Base-by-base conservation (phyloP, 2,888 invertebrate species). In the Chrysolina oricalcia region DNA sequence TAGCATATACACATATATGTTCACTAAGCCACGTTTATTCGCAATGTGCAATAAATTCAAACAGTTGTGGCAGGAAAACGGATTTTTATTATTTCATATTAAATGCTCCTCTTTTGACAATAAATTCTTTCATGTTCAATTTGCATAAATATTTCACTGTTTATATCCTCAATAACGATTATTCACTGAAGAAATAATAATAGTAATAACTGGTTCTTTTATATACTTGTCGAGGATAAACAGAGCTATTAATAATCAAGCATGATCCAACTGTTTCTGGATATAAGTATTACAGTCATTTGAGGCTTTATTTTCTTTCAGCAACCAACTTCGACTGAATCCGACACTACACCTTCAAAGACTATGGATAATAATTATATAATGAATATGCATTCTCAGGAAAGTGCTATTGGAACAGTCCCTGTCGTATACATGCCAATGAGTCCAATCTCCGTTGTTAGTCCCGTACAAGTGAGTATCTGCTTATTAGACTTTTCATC, bases 371-470 rank as follows among this genome's bases (percentile, higher is more conserved):
- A 80, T 72, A 78, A 76, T 71, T 81, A 80, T 72, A 76, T 81
- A 59, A 76, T 77, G 40, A 80, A 77, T 70, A 70, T 80, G 40
- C 80, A 82, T 73, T 78, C 84, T 80, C 85, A 84, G 80, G 84
- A 84, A 77, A 80, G 78, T 75, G 77, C 76, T 64, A 74, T 80
- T 15, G 82, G 82, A 56, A 81, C 82, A 73, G 84, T 85, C 67
- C 85, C 85, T 66, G 82, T 86, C 67, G 83, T 85, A 27, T 85
- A 85, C 78, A 84, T 86, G 85, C 87, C 87, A 53, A 86, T 87
- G 86, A 87, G 86, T 84, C 86, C 87, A 68, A 85, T 87, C 62
- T 85, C 86, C 50, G 85, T 87, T 73, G 84, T 86, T 72, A 83
- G 85, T 75, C 85, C 86, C 70, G 81, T 86, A 68, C 85, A 87